phyloP scores from a whole-genome alignment of 1,140 invertebrate genomes.

The Papilio polytes region DNA sequence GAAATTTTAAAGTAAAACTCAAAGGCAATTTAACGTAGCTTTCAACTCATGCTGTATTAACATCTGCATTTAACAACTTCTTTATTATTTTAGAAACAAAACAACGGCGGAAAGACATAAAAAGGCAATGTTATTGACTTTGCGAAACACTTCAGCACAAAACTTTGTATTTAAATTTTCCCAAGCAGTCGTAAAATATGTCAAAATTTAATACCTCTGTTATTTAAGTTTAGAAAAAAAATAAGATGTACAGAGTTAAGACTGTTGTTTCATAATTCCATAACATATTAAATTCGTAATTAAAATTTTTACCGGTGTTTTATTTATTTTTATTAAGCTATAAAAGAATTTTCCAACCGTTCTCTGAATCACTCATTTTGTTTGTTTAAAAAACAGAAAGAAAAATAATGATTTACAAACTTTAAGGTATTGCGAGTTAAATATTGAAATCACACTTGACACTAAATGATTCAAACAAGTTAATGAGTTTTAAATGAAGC shows the following conservation, averaged over 20 bases:
- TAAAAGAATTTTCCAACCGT: background rate
- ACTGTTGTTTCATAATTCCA: conserved; percentile 13
- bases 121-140: conserved; percentile 28
- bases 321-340: background rate
- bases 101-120: conserved; percentile 20
- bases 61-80: conserved; percentile 26
- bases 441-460: background rate
- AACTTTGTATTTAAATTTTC: conserved; percentile 25
- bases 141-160: conserved; percentile 18
- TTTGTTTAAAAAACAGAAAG: no score
- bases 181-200: conserved; percentile 17
- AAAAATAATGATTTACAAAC: background rate
- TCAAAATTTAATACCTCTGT: conserved; percentile 11
- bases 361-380: no score
- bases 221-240: conserved; percentile 22
- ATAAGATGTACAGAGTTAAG: conserved; percentile 1
- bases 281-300: conserved; percentile 12
- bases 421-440: background rate
- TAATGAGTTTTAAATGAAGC: conserved; percentile 35
- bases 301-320: background rate
- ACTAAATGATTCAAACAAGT: conserved; percentile 8
- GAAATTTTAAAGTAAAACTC: background rate
- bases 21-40: background rate
- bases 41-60: background rate
- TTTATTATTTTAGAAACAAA: conserved; percentile 30